These are phyloP conservation scores for Strongylocentrotus purpuratus DNA, from an alignment of 35 echinoderm and acorn worm genomes.

Conservation along the genomic window DNA sequence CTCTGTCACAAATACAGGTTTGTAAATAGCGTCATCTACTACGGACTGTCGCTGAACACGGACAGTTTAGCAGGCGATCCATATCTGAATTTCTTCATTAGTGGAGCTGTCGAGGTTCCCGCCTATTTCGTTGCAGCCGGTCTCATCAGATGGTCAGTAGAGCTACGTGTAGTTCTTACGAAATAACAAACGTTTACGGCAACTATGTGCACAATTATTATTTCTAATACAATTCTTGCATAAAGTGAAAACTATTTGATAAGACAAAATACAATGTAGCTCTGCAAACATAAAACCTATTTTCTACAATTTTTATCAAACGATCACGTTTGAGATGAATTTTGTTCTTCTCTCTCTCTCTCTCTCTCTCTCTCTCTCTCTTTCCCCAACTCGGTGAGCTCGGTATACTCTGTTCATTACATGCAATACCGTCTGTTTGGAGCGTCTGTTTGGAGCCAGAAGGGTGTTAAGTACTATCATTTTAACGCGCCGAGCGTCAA, in stretches of 20 bases:
- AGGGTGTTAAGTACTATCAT: too few relatives aligned
- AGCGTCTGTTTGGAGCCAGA: too few relatives aligned
- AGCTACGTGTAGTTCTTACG: not conserved
- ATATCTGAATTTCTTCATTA: slow-evolving; percentile 91
- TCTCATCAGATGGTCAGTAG: slow-evolving; percentile 64
- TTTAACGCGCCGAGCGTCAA: too few relatives aligned
- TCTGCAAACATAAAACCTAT: too few relatives aligned
- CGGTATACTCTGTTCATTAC: too few relatives aligned
- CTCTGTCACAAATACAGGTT: slow-evolving; percentile 56
- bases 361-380: not conserved
- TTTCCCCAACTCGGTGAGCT: not conserved
- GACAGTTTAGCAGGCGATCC: slow-evolving; percentile 79
- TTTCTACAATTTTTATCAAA: too few relatives aligned
- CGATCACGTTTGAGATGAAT: too few relatives aligned
- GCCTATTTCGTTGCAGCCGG: slow-evolving; percentile 61
- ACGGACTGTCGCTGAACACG: slow-evolving; percentile 84
- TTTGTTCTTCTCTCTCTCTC: not conserved
- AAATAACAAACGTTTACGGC: not conserved
- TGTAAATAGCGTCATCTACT: slow-evolving; percentile 83
- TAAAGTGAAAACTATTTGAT: too few relatives aligned
- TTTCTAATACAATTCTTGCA: too few relatives aligned
- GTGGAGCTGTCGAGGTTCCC: slow-evolving; percentile 84
- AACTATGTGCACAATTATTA: not conserved
- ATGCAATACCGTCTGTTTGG: too few relatives aligned
- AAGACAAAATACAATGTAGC: too few relatives aligned